These are phyloP conservation scores for Cervus canadensis DNA, from an alignment of 2,113 vertebrate genomes.

Conservation along the genomic window DNA sequence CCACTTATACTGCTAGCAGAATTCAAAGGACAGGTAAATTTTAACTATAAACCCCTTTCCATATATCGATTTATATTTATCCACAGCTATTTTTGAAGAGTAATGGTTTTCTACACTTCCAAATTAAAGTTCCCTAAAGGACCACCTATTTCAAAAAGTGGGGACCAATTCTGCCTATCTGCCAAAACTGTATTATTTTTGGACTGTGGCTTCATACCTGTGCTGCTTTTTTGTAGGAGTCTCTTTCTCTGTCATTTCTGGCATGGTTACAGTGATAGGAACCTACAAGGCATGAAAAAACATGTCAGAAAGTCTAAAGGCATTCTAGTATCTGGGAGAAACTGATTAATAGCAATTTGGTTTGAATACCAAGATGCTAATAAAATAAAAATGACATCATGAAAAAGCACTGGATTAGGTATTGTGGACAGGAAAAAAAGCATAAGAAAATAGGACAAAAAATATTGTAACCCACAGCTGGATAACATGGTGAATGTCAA, in stretches of 20 bases:
- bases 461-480: not conserved
- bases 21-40: not conserved
- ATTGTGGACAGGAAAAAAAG: not conserved
- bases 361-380: slow-evolving; percentile 32
- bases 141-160: not conserved
- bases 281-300: slow-evolving; percentile 72
- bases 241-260: slow-evolving; percentile 97
- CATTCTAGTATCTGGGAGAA: not conserved
- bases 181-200: not conserved
- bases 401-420: not conserved
- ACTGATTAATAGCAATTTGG: not conserved
- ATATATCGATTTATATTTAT: slow-evolving; percentile 2
- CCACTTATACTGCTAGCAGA: not conserved
- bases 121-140: not conserved
- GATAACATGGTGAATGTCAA: not conserved
- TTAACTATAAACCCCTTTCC: not conserved
- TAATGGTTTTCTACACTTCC: not conserved
- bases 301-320: slow-evolving; percentile 32
- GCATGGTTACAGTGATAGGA: slow-evolving; percentile 88
- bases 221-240: slow-evolving; percentile 90
- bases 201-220: slow-evolving; percentile 80
- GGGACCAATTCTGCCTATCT: not conserved
- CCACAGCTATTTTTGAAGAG: not conserved
- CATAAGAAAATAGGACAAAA: not conserved
- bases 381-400: not conserved